Conservation (phyloP, 2,888 invertebrate genomes). For the Drosophila paranaensis region DNA sequence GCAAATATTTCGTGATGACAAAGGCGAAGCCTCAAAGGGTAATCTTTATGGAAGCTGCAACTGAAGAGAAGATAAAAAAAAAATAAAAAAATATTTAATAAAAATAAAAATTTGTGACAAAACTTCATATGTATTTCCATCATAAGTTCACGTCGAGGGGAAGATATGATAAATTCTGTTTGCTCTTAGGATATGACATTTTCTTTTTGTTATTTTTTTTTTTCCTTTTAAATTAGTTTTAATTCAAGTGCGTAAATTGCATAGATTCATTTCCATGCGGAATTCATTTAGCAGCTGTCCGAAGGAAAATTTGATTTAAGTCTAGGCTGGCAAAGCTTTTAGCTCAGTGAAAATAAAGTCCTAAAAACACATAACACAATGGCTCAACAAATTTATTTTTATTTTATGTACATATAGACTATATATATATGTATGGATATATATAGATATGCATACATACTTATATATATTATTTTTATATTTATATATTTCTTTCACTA, state of each 20-base stretch:
- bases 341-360: constrained; percentile 25
- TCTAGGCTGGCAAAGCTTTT: constrained; percentile 41
- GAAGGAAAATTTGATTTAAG: constrained; percentile 29
- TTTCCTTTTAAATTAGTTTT: background rate
- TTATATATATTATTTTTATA: constrained; percentile 5
- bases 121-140: constrained; percentile 34
- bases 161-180: constrained; percentile 48
- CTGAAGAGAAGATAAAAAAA: background rate
- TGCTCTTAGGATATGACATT: constrained; percentile 4
- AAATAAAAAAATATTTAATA: background rate
- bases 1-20: background rate
- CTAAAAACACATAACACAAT: constrained; percentile 22
- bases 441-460: constrained; percentile 6
- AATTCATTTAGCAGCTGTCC: constrained; percentile 22
- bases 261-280: constrained; percentile 10
- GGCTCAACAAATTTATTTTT: constrained; percentile 43
- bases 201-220: constrained; percentile 6
- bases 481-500: constrained; percentile 5
- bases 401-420: constrained; percentile 31
- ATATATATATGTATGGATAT: constrained; percentile 3
- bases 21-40: background rate
- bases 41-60: background rate
- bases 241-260: constrained; percentile 16
- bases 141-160: constrained; percentile 35
- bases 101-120: background rate